Percentiles rank a stretch among this genome's conserved stretches.
Conservation (phyloP, 1,140 invertebrate genomes). For the Gryon sp. region DNA sequence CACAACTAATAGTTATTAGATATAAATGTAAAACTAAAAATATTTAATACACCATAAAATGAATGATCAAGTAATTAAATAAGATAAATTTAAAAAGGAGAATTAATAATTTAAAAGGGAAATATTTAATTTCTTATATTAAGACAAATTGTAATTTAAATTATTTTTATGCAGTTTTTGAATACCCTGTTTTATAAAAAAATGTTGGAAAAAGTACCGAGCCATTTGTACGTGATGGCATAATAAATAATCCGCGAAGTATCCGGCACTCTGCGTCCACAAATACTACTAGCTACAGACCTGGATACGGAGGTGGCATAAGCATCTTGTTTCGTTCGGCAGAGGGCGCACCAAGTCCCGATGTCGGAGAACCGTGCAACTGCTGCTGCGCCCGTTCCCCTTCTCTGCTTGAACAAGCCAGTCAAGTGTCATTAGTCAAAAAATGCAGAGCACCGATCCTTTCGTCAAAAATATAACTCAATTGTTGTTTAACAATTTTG, state of each 20-base stretch:
- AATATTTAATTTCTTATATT: too few relatives aligned
- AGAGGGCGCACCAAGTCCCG: constrained; percentile 69
- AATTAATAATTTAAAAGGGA: too few relatives aligned
- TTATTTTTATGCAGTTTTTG: too few relatives aligned
- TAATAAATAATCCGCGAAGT: constrained; percentile 67
- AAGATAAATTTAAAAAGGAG: too few relatives aligned
- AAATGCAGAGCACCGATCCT: constrained; percentile 15
- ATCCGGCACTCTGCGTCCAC: constrained; percentile 72
- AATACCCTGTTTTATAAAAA: too few relatives aligned
- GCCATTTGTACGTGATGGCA: constrained; percentile 36
- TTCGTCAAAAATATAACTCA: background rate
- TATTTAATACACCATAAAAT: too few relatives aligned
- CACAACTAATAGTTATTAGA: too few relatives aligned
- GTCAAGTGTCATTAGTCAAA: constrained; percentile 58
- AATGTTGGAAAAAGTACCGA: constrained; percentile 5
- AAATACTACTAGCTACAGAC: constrained; percentile 80
- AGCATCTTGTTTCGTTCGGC: constrained; percentile 77
- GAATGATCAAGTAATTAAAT: too few relatives aligned
- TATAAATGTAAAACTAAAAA: too few relatives aligned
- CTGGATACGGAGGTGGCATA: constrained; percentile 78
- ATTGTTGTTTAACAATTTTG: too few relatives aligned
- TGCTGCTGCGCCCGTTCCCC: constrained; percentile 75
- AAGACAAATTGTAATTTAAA: too few relatives aligned
- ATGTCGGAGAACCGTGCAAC: constrained; percentile 71
- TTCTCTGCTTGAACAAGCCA: constrained; percentile 79